Evolutionary conservation across 2,797 vertebrate genomes (phyloP), one percentile per base, ranked within the genome.

Genomic region (Gymnopithys bicolor): DNA sequence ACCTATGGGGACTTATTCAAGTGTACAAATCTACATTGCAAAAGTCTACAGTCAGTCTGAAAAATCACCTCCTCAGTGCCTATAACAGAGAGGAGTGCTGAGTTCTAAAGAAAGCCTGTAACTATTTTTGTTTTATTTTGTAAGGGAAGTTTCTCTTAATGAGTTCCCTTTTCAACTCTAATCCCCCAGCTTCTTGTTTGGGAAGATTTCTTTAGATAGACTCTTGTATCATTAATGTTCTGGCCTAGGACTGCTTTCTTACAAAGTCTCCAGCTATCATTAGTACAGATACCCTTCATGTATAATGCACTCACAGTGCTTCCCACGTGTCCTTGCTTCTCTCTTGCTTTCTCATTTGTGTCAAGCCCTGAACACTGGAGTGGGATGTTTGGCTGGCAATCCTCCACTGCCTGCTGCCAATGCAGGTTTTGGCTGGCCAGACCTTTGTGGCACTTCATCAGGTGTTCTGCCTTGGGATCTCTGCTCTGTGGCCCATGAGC

Each of bases 121-220:
- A 78, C 79, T 90, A 64, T 85, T 87, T 87, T 95, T 89, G 74
- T 58, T 91, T 53, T 90, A 45, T 66, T 92, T 79, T 93, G 32
- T 41, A 85, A 90, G 23, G 48, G 71, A 95, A 92, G 73, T 80
- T 87, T 83, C 58, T 35, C 60, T 88, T 94, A 94, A 87, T 89
- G 93, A 94, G 91, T 73, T 96, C 63, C 39, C 81, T 46, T 94
- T 94, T 93, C 87, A 94, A 63, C 51, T 58, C 84, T 46, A 93
- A 94, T 95, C 64, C 95, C 83, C 41, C 23, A 84, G 93, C 33
- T 85, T 66, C 95, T 91, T 92, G 68, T 96, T 94, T 95, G 79
- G 55, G 79, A 84, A 87, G 74, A 93, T 86, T 92, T 96, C 87
- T 74, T 94, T 86, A 90, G 88, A 78, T 81, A 77, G 70, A 9